phyloP scores from a whole-genome alignment of 2,797 vertebrate species.

The Malurus leucopterus region DNA sequence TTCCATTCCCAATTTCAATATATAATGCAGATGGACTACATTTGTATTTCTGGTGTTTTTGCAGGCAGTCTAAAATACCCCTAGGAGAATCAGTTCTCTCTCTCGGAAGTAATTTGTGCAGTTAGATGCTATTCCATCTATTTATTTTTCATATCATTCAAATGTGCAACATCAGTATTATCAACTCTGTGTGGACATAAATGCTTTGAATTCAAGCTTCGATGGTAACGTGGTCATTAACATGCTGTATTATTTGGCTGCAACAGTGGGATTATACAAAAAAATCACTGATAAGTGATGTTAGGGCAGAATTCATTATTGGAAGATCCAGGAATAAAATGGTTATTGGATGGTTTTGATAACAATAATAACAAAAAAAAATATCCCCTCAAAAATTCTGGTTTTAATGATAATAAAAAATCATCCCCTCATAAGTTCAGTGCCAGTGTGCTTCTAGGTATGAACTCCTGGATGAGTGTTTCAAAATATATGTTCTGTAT shows the following conservation, averaged over 20 bases:
- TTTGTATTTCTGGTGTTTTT: background rate
- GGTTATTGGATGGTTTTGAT: background rate
- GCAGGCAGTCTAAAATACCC: background rate
- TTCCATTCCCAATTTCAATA: background rate
- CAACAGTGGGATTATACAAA: background rate
- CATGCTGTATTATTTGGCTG: background rate
- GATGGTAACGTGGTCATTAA: background rate
- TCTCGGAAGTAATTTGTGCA: background rate
- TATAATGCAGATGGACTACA: background rate
- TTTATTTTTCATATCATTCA: background rate
- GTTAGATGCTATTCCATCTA: background rate
- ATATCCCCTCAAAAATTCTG: accelerated
- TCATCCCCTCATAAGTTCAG: background rate
- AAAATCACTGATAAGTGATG: background rate
- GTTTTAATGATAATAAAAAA: background rate
- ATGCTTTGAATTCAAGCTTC: background rate
- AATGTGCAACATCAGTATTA: background rate
- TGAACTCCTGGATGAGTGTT: background rate
- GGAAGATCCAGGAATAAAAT: background rate
- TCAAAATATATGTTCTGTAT: background rate
- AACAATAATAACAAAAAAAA: background rate
- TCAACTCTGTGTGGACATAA: background rate
- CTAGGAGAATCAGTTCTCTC: background rate
- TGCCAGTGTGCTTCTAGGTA: background rate
- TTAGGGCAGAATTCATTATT: background rate